These are phyloP conservation scores for Sisor rabdophorus DNA, from an alignment of 2,113 vertebrate species.

Conservation along the genomic window DNA sequence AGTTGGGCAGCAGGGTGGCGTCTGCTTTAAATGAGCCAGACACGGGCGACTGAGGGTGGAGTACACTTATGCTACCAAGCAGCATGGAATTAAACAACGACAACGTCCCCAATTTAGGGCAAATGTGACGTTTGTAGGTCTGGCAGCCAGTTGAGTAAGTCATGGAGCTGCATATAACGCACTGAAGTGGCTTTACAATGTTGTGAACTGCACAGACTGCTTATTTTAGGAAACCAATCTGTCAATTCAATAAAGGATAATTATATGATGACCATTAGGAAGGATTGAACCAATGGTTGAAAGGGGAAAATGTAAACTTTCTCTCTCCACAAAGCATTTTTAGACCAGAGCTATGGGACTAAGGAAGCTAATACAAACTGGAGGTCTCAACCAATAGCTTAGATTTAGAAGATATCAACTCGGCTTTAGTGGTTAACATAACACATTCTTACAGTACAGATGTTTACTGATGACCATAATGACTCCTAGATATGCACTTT, in stretches of 20 bases:
- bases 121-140: conserved; percentile 20
- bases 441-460: too few relatives aligned
- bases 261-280: conserved; percentile 22
- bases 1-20: conserved; percentile 28
- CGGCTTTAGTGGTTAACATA: not conserved
- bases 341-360: not conserved
- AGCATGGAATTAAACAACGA: conserved; percentile 27
- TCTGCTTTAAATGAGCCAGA: conserved; percentile 41
- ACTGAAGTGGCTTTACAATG: conserved; percentile 25
- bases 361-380: not conserved
- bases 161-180: conserved; percentile 16
- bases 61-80: conserved; percentile 15
- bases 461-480: not conserved
- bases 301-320: not conserved
- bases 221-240: conserved; percentile 12
- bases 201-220: conserved; percentile 6
- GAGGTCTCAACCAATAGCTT: not conserved
- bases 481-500: not conserved
- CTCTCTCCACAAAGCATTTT: conserved; percentile 1
- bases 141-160: conserved; percentile 21
- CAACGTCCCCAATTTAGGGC: conserved; percentile 22
- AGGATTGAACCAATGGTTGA: not conserved
- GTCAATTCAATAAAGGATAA: conserved; percentile 14
- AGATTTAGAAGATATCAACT: not conserved
- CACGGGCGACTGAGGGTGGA: conserved; percentile 18